phyloP scores from a whole-genome alignment of 1,140 invertebrate genomes.

The Drosophila rhopaloa region DNA sequence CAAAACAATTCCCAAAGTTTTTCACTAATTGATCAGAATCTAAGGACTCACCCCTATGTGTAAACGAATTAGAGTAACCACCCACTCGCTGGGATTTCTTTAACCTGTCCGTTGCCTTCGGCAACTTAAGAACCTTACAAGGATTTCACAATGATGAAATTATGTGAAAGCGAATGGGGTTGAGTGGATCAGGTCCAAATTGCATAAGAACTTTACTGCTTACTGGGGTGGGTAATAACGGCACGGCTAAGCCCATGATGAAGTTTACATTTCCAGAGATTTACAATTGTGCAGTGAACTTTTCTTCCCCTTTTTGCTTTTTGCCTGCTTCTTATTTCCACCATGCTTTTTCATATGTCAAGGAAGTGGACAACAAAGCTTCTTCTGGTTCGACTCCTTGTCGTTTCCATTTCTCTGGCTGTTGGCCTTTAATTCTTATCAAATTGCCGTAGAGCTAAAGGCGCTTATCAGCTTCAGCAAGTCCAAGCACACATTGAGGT shows the following conservation, averaged over 20 bases:
- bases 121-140: slow-evolving; percentile 51
- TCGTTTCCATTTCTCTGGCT: slow-evolving; percentile 32
- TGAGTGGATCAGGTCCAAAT: slow-evolving; percentile 11
- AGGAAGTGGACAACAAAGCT: slow-evolving; percentile 40
- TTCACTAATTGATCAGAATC: slow-evolving; percentile 12
- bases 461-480: slow-evolving; percentile 63
- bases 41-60: background rate
- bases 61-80: slow-evolving; percentile 9
- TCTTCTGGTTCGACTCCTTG: slow-evolving; percentile 28
- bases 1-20: background rate
- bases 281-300: slow-evolving; percentile 60
- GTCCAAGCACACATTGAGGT: slow-evolving; percentile 5
- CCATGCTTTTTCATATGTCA: slow-evolving; percentile 47
- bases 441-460: slow-evolving; percentile 60
- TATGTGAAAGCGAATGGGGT: slow-evolving; percentile 14
- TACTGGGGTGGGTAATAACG: background rate
- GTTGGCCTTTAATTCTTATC: slow-evolving; percentile 66
- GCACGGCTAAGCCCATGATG: slow-evolving; percentile 54
- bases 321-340: slow-evolving; percentile 4
- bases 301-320: slow-evolving; percentile 11
- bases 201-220: slow-evolving; percentile 35
- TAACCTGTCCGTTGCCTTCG: slow-evolving; percentile 20
- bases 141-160: slow-evolving; percentile 52
- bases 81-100: background rate
- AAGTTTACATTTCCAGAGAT: slow-evolving; percentile 58